Evolutionary conservation across 2,113 vertebrate genomes (phyloP).

Genomic region (Nansenia antarctica): DNA sequence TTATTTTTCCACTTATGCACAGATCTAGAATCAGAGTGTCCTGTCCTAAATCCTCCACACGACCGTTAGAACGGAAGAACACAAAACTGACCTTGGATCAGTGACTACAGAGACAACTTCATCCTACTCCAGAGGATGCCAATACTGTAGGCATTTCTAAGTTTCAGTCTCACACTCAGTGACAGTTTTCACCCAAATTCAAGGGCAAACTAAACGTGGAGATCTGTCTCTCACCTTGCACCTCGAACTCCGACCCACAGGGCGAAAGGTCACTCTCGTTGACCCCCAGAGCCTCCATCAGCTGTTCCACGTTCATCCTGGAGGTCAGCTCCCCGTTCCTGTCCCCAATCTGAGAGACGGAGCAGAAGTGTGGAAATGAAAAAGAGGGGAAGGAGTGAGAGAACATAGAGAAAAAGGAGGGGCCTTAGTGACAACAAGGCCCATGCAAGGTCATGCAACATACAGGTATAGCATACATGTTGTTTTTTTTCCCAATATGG

Average conservation of each 20-base stretch:
- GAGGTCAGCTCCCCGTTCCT: slow-evolving; percentile 87
- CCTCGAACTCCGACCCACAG: slow-evolving; percentile 84
- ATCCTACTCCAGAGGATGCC: no score
- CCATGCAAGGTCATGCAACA: no score
- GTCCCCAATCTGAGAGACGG: slow-evolving; percentile 83
- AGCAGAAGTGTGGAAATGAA: background rate
- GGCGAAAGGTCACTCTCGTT: slow-evolving; percentile 72
- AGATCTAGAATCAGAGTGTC: no score
- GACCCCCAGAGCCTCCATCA: slow-evolving; percentile 82
- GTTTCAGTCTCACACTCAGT: background rate
- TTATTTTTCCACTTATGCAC: no score
- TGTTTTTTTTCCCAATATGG: no score
- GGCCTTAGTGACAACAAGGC: background rate
- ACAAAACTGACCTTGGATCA: no score
- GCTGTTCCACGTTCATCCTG: slow-evolving; percentile 83
- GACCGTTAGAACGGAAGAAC: no score
- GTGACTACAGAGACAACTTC: no score
- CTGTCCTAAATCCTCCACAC: no score
- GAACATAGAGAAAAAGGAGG: slow-evolving; percentile 4
- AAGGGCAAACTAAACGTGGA: background rate
- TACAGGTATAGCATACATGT: no score
- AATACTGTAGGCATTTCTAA: no score
- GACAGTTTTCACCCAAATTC: background rate
- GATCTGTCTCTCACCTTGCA: slow-evolving; percentile 82
- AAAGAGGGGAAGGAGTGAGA: background rate